Percentiles rank a stretch among this genome's conserved stretches.
Evolutionary conservation across 2,888 invertebrate genomes (phyloP).

Genomic region (Liopterus haemorrhoidalis): DNA sequence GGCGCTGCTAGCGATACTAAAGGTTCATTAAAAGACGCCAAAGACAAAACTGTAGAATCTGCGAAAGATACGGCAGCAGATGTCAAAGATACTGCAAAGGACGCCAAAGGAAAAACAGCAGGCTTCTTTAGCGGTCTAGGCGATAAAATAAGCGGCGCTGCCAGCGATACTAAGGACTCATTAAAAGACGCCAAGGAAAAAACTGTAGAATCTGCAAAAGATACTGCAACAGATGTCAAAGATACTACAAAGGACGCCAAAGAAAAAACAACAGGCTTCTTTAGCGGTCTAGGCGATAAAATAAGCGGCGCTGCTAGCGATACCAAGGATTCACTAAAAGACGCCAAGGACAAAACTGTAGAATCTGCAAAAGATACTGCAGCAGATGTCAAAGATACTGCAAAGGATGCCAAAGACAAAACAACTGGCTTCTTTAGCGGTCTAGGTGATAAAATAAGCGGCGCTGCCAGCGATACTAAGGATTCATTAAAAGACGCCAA

Average conservation of each 20-base stretch:
- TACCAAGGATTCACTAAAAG: slow-evolving; percentile 14
- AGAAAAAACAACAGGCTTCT: slow-evolving; percentile 38
- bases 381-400: slow-evolving; percentile 12
- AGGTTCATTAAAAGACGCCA: slow-evolving; percentile 2
- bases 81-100: neutral
- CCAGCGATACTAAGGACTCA: slow-evolving; percentile 11
- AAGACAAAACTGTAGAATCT: neutral
- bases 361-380: slow-evolving; percentile 22
- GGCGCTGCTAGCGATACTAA: slow-evolving; percentile 12
- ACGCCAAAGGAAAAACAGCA: slow-evolving; percentile 1
- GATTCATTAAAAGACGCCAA: neutral
- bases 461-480: slow-evolving; percentile 18
- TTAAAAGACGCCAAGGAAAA: slow-evolving; percentile 3
- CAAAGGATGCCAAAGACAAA: slow-evolving; percentile 15
- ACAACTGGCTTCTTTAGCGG: slow-evolving; percentile 9
- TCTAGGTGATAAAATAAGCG: slow-evolving; percentile 1
- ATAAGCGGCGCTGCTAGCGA: slow-evolving; percentile 16
- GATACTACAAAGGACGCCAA: slow-evolving; percentile 47
- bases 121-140: slow-evolving; percentile 8
- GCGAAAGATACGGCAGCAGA: neutral
- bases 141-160: slow-evolving; percentile 2
- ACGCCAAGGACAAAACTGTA: slow-evolving; percentile 1
- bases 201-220: neutral
- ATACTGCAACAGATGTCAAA: slow-evolving; percentile 29
- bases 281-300: slow-evolving; percentile 29